Evolutionary conservation across 2,888 invertebrate genomes (phyloP).

Genomic region (Sinotaia quadrata): DNA sequence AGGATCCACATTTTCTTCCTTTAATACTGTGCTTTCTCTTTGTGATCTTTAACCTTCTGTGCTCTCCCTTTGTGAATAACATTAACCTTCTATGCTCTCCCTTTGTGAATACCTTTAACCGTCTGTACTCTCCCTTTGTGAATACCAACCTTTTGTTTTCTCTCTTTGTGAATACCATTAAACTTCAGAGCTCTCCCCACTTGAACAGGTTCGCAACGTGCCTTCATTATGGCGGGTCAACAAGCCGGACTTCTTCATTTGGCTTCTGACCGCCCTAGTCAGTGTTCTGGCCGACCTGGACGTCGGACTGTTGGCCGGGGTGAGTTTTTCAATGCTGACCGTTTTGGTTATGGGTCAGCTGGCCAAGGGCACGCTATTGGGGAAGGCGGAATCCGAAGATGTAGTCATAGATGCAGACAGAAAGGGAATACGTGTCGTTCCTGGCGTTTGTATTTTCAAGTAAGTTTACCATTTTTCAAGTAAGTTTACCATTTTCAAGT

Average conservation of each 20-base stretch:
- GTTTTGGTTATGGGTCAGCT: slow-evolving; percentile 21
- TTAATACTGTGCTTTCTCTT: too few species aligned
- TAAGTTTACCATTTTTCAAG: too few species aligned
- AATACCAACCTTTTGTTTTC: too few species aligned
- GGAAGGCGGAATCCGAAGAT: slow-evolving; percentile 19
- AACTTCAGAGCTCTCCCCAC: too few species aligned
- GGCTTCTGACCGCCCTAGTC: slow-evolving; percentile 52
- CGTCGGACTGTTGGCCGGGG: slow-evolving; percentile 60
- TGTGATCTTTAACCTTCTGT: too few species aligned
- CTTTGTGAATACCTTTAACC: too few species aligned
- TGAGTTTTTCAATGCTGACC: slow-evolving; percentile 10
- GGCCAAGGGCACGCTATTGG: slow-evolving; percentile 23
- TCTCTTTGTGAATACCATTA: too few species aligned
- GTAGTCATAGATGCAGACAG: slow-evolving; percentile 16
- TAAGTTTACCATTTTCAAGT: too few species aligned
- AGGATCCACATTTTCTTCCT: too few species aligned
- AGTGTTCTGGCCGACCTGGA: slow-evolving; percentile 53
- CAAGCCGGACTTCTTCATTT: slow-evolving; percentile 80
- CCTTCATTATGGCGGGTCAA: slow-evolving; percentile 82
- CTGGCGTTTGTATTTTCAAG: slow-evolving; percentile 27
- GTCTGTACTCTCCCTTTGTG: too few species aligned
- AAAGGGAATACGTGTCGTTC: slow-evolving; percentile 1
- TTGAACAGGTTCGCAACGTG: slow-evolving; percentile 82
- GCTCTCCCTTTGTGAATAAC: too few species aligned
- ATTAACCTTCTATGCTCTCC: too few species aligned